Percentiles rank a stretch among this genome's conserved stretches.
These are phyloP conservation scores for Gibbula magus DNA, from an alignment of 2,888 invertebrate species.

Conservation along the genomic window DNA sequence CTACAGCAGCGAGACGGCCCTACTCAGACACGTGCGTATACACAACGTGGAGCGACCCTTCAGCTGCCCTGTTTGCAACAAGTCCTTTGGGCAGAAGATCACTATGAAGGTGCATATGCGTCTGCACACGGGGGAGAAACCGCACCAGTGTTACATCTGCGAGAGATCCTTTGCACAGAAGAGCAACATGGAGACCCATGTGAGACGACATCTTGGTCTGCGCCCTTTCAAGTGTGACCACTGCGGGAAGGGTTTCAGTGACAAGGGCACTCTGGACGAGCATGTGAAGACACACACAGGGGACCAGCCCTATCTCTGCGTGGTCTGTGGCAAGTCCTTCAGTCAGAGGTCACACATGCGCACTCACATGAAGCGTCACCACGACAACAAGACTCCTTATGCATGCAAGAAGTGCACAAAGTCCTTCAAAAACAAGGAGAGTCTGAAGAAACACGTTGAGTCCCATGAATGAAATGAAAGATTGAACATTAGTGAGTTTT, in stretches of 20 bases:
- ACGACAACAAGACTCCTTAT: not conserved
- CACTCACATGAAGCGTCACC: not conserved
- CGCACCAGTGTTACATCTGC: not conserved
- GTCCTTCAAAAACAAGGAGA: not conserved
- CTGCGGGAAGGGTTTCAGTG: not conserved
- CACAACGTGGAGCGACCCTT: constrained; percentile 33
- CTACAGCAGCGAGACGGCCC: constrained; percentile 18
- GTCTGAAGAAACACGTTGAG: not conserved
- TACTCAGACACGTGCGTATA: constrained; percentile 12
- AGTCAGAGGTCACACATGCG: constrained; percentile 22
- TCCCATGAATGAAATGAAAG: not conserved
- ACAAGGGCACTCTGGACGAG: not conserved
- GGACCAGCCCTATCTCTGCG: not conserved
- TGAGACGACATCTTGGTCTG: not conserved
- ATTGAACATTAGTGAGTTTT: too few species aligned
- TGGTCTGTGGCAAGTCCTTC: constrained; percentile 41
- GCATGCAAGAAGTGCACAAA: not conserved
- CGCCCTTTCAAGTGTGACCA: not conserved
- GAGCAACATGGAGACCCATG: not conserved
- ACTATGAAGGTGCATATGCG: constrained; percentile 45
- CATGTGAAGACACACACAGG: not conserved
- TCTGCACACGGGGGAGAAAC: not conserved
- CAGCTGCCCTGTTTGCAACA: constrained; percentile 38
- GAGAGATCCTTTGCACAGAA: not conserved
- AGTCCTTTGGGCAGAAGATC: constrained; percentile 41